These are phyloP conservation scores for Drosophila trichaetosa DNA, from an alignment of 2,888 invertebrate species.

Conservation along the genomic window DNA sequence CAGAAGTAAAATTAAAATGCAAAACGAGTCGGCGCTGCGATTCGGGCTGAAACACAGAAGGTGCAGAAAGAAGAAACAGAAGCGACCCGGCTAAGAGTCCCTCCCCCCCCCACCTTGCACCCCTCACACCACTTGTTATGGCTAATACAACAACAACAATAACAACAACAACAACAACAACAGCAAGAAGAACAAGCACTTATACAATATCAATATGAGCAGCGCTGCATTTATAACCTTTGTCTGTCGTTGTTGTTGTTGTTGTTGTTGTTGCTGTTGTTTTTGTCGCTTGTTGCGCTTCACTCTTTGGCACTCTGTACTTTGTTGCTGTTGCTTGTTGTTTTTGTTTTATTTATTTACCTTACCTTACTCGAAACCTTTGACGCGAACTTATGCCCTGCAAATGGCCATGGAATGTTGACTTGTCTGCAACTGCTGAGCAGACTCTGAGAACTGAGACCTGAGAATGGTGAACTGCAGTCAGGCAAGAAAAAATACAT, in stretches of 20 bases:
- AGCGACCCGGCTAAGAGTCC: constrained; percentile 55
- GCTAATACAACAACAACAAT: constrained; percentile 50
- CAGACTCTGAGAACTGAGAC: constrained; percentile 39
- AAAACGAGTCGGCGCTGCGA: constrained; percentile 73
- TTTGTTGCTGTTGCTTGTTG: constrained; percentile 15
- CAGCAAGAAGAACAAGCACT: constrained; percentile 26
- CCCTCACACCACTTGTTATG: constrained; percentile 12
- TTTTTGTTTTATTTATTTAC: constrained; percentile 18
- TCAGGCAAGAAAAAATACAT: constrained; percentile 15
- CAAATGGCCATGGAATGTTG: constrained; percentile 78
- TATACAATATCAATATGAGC: constrained; percentile 72
- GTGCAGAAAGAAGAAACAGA: constrained; percentile 61
- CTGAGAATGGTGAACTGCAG: constrained; percentile 47
- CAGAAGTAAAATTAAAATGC: constrained; percentile 77
- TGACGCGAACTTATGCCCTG: constrained; percentile 83
- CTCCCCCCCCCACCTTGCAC: neutral
- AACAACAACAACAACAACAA: constrained; percentile 28
- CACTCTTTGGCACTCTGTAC: constrained; percentile 64
- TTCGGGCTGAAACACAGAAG: constrained; percentile 47
- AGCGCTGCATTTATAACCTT: constrained; percentile 67
- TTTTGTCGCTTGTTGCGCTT: constrained; percentile 50
- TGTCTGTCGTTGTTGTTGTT: constrained; percentile 39
- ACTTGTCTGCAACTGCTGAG: constrained; percentile 66
- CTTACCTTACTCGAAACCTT: constrained; percentile 71
- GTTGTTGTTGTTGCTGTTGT: constrained; percentile 29